Percentiles rank a stretch among this genome's conserved stretches.
Conservation (phyloP, 2,113 vertebrate genomes). For the Leptocoma aspasia region DNA sequence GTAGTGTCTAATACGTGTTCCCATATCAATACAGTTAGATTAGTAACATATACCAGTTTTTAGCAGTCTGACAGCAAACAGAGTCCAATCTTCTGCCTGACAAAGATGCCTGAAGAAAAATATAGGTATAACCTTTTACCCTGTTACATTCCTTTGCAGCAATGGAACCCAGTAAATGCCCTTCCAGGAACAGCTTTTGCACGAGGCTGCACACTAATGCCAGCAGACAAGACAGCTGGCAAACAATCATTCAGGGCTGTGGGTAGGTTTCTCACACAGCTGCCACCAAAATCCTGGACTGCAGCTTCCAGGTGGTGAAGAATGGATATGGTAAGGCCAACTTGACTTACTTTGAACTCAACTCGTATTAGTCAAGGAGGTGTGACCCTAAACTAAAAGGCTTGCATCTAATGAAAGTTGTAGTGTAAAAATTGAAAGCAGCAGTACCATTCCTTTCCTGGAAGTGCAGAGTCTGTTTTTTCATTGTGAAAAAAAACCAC, state of each 20-base stretch:
- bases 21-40: not conserved
- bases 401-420: not conserved
- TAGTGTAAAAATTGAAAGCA: not conserved
- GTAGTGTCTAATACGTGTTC: not conserved
- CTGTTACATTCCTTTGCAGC: not conserved
- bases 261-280: not conserved
- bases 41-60: not conserved
- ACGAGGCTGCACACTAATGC: not conserved
- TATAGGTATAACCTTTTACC: not conserved
- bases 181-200: not conserved
- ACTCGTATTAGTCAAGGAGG: rapidly evolving
- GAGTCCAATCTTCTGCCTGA: not conserved
- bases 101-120: not conserved
- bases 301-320: not conserved
- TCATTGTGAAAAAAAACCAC: rapidly evolving
- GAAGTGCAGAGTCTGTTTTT: not conserved
- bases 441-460: not conserved
- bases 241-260: not conserved
- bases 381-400: not conserved
- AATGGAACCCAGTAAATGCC: not conserved
- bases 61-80: not conserved
- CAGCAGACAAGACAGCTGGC: not conserved
- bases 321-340: not conserved
- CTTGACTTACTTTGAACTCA: not conserved
- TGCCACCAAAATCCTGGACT: not conserved